Evolutionary conservation across 2,113 vertebrate species (phyloP).

Genomic region (Promerops cafer): DNA sequence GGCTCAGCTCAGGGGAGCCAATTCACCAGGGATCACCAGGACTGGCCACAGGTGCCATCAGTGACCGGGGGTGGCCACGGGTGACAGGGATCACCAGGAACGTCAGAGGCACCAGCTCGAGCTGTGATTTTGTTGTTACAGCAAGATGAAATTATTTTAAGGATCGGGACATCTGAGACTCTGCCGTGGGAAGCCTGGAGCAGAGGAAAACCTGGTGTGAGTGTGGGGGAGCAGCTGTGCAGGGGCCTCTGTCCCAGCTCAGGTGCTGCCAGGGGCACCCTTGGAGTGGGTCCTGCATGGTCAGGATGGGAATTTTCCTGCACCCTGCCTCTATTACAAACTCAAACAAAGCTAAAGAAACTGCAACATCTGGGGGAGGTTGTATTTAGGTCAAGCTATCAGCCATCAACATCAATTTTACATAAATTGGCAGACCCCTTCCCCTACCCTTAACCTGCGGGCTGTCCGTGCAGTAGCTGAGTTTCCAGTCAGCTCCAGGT

Average conservation of each 20-base stretch:
- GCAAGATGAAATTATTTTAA: neutral
- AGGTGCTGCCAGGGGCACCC: neutral
- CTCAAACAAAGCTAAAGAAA: neutral
- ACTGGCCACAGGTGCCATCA: neutral
- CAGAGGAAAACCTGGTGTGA: neutral
- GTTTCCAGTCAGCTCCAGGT: neutral
- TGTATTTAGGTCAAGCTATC: neutral
- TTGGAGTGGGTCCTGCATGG: neutral
- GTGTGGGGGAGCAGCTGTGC: neutral
- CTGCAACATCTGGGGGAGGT: neutral
- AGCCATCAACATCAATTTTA: neutral
- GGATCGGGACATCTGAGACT: neutral
- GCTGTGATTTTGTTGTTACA: neutral
- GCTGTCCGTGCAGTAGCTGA: neutral
- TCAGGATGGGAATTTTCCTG: neutral
- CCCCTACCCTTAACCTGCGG: neutral
- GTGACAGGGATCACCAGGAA: neutral
- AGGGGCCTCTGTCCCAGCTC: neutral
- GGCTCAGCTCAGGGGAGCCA: neutral
- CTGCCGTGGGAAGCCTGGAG: neutral
- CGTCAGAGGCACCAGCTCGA: neutral
- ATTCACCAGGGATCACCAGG: neutral
- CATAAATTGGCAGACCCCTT: rapidly evolving
- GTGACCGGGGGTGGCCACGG: neutral
- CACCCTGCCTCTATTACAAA: neutral